These are phyloP conservation scores for Mimachlamys varia DNA, from an alignment of 2,888 invertebrate species.

Conservation along the genomic window DNA sequence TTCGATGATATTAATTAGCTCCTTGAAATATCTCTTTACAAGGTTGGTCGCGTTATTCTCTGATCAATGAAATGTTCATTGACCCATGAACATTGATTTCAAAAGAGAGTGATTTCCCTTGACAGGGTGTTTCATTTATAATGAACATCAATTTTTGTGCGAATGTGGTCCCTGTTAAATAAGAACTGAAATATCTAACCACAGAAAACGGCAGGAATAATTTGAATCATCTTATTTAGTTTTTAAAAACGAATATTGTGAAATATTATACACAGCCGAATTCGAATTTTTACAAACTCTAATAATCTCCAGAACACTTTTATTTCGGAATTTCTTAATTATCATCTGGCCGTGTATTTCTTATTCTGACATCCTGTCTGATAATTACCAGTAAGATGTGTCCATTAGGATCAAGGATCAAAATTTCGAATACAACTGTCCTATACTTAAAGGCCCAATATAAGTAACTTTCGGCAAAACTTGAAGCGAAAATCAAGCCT, in stretches of 20 bases:
- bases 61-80: background rate
- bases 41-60: background rate
- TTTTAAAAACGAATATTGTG: background rate
- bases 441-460: too few species aligned
- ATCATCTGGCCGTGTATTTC: background rate
- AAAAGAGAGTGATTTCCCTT: slow-evolving; percentile 9
- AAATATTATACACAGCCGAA: background rate
- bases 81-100: background rate
- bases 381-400: too few species aligned
- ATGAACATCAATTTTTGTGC: background rate
- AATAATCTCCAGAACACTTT: background rate
- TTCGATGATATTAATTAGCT: slow-evolving; percentile 8
- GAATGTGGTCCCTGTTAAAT: background rate
- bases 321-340: background rate
- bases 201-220: background rate
- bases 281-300: background rate
- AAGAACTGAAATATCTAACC: background rate
- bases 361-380: too few species aligned
- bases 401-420: too few species aligned
- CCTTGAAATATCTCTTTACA: background rate
- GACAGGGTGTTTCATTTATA: background rate
- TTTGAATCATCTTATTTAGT: background rate
- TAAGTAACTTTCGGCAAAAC: too few species aligned
- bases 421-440: too few species aligned
- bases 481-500: too few species aligned